Evolutionary conservation across 2,888 invertebrate genomes (phyloP), one percentile per base, ranked within the genome.

Genomic region (Lottia gigantea): DNA sequence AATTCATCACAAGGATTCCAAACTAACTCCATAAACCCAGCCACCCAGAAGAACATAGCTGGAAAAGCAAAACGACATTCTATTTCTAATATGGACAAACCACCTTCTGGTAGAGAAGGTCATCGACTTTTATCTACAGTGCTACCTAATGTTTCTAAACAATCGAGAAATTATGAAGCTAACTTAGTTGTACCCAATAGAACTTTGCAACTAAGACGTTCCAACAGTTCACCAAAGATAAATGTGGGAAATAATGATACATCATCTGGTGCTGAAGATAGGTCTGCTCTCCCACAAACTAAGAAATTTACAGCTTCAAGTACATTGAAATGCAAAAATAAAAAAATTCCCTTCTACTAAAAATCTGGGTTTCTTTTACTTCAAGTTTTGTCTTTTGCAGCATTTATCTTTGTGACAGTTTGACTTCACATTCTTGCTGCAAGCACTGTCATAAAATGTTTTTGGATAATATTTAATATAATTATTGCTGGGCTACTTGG

Each of bases 101-200:
- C 65, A 46, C 23, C 65, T 1, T 23, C 23, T 45, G 45, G 65
- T 23, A 15, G 45, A 46, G 46, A 65, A 45, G 19, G 23, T 40
- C 23, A 45, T 23, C 16, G 45, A 45, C 8, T 62, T 25, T n/a
- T 16, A 15, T 47, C 66, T 45, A 70, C 62, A 67, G 64, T 31
- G 11, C 0, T n/a, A 67, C 23, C n/a, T 23, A 31, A 64, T 31
- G 40, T 40, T 40, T 40, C 40, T 40, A 55, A 7, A 55, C 55
- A 67, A 46, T 15, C 66, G 12, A 64, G 23, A n/a, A 66, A 71
- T n/a, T 82, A 82, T 73, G 77, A 79, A 15, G 81, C 81, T 63
- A 81, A 82, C 63, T 73, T 81, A 31, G 77, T 78, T 74, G 80
- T 84, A 25, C 80, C 82, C 23, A 83, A 82, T 62, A 75, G 78